Percentiles rank a stretch among this genome's conserved stretches.
These are phyloP conservation scores for Myotis findleyi DNA, from an alignment of 2,797 vertebrate genomes.

Conservation along the genomic window DNA sequence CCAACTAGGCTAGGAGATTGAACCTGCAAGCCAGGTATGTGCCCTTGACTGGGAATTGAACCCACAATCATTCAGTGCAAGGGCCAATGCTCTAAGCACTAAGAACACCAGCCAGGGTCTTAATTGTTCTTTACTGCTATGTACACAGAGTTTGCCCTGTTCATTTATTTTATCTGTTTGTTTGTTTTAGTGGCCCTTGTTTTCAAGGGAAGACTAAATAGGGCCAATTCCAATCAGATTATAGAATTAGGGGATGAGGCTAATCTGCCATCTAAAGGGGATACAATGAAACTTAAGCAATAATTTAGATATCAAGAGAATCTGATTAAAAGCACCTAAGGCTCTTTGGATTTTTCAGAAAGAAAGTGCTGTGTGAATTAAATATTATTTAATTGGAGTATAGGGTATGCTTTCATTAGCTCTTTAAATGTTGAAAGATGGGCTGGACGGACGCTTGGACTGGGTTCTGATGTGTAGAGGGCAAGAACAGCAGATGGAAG, in stretches of 20 bases:
- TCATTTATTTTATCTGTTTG: neutral
- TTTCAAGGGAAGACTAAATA: constrained; percentile 5
- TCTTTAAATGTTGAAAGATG: neutral
- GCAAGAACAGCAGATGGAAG: neutral
- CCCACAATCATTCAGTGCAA: no score
- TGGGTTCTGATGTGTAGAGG: constrained; percentile 47
- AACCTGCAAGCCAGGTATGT: no score
- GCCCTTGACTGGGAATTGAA: no score
- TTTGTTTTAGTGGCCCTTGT: neutral
- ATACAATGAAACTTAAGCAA: constrained; percentile 41
- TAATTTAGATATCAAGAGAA: constrained; percentile 25
- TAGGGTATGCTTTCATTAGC: neutral
- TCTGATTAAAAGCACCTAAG: constrained; percentile 50
- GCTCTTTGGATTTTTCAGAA: constrained; percentile 32
- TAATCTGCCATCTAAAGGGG: constrained; percentile 27
- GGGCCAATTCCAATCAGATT: neutral
- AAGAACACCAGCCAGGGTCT: neutral
- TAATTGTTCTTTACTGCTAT: neutral
- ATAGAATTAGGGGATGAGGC: neutral
- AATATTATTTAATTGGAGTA: constrained; percentile 58
- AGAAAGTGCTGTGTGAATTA: neutral
- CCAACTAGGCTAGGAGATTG: no score
- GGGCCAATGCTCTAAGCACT: no score
- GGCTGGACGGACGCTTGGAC: neutral
- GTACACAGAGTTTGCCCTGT: neutral